A percentile compares a stretch with the other conserved stretches of the same genome.
Conservation (phyloP, 2,113 vertebrate genomes). For the Centropristis striata region DNA sequence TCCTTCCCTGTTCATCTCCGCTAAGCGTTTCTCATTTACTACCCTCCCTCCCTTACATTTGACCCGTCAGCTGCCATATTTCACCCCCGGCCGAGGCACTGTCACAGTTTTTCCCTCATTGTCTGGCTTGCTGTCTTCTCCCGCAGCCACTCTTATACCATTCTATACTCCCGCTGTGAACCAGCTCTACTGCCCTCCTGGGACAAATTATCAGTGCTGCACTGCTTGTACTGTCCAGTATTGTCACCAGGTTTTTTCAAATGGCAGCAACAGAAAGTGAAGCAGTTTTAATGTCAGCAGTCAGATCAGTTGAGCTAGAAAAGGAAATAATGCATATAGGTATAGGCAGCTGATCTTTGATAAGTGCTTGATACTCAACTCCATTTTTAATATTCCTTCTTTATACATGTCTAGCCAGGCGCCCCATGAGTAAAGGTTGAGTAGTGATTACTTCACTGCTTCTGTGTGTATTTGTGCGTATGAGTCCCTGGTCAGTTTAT, state of each 20-base stretch:
- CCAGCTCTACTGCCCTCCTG: slow-evolving; percentile 16
- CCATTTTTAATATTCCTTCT: not conserved
- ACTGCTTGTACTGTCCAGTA: slow-evolving; percentile 1
- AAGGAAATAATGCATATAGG: not conserved
- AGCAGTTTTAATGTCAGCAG: not conserved
- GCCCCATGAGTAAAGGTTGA: slow-evolving; percentile 23
- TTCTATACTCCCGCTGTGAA: slow-evolving; percentile 73
- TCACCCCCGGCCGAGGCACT: slow-evolving; percentile 70
- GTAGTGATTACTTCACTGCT: slow-evolving; percentile 28
- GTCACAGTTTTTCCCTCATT: slow-evolving; percentile 86
- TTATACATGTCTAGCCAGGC: not conserved
- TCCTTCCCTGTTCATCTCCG: not conserved
- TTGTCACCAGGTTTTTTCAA: slow-evolving; percentile 36
- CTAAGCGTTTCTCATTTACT: not conserved
- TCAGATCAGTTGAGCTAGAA: not conserved
- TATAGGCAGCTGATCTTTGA: not conserved
- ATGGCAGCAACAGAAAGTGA: slow-evolving; percentile 27
- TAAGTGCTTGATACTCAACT: not conserved
- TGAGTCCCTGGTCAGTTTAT: slow-evolving; percentile 34
- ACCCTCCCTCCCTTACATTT: slow-evolving; percentile 68
- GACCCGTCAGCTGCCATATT: slow-evolving; percentile 79
- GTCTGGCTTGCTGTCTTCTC: slow-evolving; percentile 84
- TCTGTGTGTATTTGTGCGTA: slow-evolving; percentile 1
- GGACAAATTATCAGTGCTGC: slow-evolving; percentile 43
- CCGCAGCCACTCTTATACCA: slow-evolving; percentile 52